Percentiles rank a stretch among this genome's conserved stretches.
These are phyloP conservation scores for Nerophis lumbriciformis DNA, from an alignment of 2,113 vertebrate genomes.

Conservation along the genomic window DNA sequence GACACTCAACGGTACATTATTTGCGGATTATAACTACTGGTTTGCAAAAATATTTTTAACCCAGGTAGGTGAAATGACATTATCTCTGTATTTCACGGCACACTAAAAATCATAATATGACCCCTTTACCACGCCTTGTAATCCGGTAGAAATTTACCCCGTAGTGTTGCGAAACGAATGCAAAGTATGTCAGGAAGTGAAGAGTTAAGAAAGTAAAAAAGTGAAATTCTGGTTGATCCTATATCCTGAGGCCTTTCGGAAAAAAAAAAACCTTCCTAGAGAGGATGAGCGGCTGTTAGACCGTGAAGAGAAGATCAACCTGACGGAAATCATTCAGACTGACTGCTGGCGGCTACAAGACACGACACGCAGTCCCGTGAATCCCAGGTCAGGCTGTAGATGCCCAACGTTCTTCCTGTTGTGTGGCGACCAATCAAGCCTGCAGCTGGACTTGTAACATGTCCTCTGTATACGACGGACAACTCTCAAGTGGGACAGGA, in stretches of 20 bases:
- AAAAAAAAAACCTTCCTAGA: neutral
- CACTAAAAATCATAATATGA: too few relatives aligned
- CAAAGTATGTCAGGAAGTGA: too few relatives aligned
- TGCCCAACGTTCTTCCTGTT: slow-evolving; percentile 9
- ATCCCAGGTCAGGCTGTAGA: slow-evolving; percentile 17
- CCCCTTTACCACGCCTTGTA: too few relatives aligned
- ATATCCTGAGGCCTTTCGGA: neutral
- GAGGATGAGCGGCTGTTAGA: slow-evolving; percentile 6
- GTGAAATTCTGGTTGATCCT: too few relatives aligned
- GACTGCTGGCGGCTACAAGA: slow-evolving; percentile 22
- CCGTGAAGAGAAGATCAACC: slow-evolving; percentile 10
- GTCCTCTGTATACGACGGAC: slow-evolving; percentile 6
- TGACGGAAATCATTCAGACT: slow-evolving; percentile 21
- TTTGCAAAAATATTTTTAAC: too few relatives aligned
- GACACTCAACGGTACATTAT: too few relatives aligned
- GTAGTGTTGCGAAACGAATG: too few relatives aligned
- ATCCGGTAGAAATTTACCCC: too few relatives aligned
- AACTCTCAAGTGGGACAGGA: slow-evolving; percentile 8
- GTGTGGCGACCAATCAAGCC: slow-evolving; percentile 29
- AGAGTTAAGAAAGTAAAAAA: too few relatives aligned
- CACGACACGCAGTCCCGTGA: slow-evolving; percentile 35
- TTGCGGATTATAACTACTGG: too few relatives aligned
- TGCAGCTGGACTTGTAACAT: slow-evolving; percentile 37
- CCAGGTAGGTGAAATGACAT: too few relatives aligned
- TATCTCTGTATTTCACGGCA: too few relatives aligned